phyloP scores from a whole-genome alignment of 2,113 vertebrate genomes.

The Rhadina sibilatrix region DNA sequence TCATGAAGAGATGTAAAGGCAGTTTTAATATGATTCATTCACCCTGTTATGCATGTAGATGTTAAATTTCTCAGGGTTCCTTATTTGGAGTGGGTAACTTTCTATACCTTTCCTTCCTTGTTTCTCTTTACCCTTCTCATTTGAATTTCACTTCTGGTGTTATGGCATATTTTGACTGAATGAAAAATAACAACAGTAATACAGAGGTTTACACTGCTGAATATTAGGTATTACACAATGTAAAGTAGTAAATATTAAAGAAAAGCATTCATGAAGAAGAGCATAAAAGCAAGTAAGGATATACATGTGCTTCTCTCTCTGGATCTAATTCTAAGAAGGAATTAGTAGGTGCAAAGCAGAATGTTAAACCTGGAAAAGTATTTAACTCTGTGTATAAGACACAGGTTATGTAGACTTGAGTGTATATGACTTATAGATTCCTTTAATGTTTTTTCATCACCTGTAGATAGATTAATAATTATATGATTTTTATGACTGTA shows the following conservation, averaged over 20 bases:
- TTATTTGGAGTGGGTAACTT: not conserved
- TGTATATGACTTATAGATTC: not conserved
- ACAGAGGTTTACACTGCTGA: fast-evolving
- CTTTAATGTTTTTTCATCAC: not conserved
- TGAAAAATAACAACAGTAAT: not conserved
- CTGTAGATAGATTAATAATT: not conserved
- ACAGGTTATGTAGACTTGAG: not conserved
- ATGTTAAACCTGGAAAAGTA: not conserved
- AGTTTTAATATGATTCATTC: not conserved
- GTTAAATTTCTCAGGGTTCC: not conserved
- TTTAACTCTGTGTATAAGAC: not conserved
- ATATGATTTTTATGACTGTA: not conserved
- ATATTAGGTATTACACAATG: not conserved
- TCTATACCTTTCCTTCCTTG: not conserved
- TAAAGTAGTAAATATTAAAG: not conserved
- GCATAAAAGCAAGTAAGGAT: not conserved
- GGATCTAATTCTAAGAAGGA: not conserved
- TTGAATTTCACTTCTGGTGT: not conserved
- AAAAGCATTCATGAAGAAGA: not conserved
- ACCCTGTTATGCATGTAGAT: not conserved
- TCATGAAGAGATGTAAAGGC: not conserved
- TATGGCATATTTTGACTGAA: not conserved
- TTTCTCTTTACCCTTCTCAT: not conserved
- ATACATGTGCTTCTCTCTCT: not conserved
- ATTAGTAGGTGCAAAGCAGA: not conserved